Conservation (phyloP, 64 coral and sea anemone genomes). For the Catalaphyllia jardinei region DNA sequence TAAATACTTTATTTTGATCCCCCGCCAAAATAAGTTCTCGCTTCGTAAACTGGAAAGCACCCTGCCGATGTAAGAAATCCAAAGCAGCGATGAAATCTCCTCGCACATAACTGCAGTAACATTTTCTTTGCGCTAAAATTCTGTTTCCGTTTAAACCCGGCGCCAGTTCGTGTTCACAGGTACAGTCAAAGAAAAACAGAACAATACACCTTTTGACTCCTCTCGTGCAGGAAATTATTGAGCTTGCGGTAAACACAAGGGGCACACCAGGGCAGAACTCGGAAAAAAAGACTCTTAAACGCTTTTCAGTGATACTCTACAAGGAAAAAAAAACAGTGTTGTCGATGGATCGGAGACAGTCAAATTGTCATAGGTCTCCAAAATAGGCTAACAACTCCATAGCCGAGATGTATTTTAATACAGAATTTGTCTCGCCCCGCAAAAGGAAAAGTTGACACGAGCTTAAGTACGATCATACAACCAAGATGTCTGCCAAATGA, state of each 20-base stretch:
- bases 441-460: no score
- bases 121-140: background rate
- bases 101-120: background rate
- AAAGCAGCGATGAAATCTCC: background rate
- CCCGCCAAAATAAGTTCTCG: background rate
- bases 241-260: background rate
- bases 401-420: no score
- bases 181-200: background rate
- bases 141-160: background rate
- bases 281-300: background rate
- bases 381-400: no score
- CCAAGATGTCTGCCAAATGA: no score
- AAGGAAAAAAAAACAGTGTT: no score
- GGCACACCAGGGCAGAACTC: background rate
- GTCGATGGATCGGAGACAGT: background rate
- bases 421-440: no score
- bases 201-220: background rate
- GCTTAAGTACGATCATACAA: no score
- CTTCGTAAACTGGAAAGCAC: background rate
- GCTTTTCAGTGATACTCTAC: background rate
- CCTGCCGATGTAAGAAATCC: no score
- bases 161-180: background rate
- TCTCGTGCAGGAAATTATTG: constrained; percentile 9
- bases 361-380: background rate
- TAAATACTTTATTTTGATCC: constrained; percentile 10